phyloP scores from a whole-genome alignment of 2,888 invertebrate species.

The Hetaerina titia region DNA sequence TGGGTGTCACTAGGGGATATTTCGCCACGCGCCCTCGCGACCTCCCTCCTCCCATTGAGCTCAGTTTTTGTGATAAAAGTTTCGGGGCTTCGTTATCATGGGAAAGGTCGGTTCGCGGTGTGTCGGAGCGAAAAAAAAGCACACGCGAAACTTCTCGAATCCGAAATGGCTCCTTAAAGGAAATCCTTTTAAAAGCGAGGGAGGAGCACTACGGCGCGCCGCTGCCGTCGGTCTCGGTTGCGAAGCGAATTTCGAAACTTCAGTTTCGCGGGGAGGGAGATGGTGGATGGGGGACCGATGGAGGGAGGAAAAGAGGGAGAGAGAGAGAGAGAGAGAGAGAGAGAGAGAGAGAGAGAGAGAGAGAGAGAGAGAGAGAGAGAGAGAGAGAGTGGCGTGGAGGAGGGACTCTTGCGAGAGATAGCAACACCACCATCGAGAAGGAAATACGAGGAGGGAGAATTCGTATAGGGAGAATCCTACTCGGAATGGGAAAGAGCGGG shows the following conservation, averaged over 20 bases:
- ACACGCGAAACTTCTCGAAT: not conserved
- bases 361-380: not conserved
- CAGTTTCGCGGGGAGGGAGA: not conserved
- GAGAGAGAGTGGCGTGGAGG: not conserved
- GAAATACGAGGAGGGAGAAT: too few relatives aligned
- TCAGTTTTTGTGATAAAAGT: not conserved
- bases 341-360: not conserved
- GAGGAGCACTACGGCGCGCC: not conserved
- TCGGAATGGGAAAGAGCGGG: not conserved
- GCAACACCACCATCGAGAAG: not conserved
- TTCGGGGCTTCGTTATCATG: not conserved
- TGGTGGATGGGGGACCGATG: not conserved
- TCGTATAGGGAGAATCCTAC: not conserved
- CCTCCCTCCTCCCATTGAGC: not conserved
- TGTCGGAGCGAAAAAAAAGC: not conserved
- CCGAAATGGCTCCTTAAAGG: not conserved
- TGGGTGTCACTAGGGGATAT: too few relatives aligned
- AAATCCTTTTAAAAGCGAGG: not conserved
- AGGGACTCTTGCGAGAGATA: not conserved
- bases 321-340: not conserved
- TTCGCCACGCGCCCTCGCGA: not conserved
- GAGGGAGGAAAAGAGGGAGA: not conserved
- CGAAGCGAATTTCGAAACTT: constrained; percentile 43
- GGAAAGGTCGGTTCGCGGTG: too few relatives aligned
- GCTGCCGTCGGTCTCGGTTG: constrained; percentile 21